Base-by-base conservation (phyloP, 2,888 invertebrate species). In the Acrocyrtus sp. region DNA sequence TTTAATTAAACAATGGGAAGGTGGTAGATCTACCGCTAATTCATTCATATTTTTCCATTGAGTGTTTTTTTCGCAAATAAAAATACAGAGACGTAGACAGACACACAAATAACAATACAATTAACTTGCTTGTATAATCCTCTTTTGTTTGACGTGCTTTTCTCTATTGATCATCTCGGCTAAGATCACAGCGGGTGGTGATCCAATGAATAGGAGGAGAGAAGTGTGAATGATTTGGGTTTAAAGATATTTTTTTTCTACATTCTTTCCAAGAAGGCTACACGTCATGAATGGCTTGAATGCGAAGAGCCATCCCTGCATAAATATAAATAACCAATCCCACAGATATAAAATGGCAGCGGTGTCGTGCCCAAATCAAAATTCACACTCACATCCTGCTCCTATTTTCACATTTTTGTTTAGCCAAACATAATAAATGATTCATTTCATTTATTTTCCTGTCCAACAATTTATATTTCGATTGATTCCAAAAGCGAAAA, bases 1-100 rank as follows among this genome's bases (percentile, higher is more conserved):
- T 72, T 72, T 72, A 72, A 72, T 72, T 72, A 72, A 72, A 72
- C 72, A 72, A 72, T 66, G 24, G 60, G 43, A 12, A 50, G 29
- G 34, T 56, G 45, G 47, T 63, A 34, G 34, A 12, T 12, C 34
- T 34, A 53, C n/a, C 43, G 51, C 51, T 72, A 72, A 65, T 65
- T 65, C 72, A 65, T 72, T 72, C 65, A 58, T 57, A n/a, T n/a
- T 34, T 17, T 56, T 56, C 50, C 51, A 53, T n/a, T 65, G 8
- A n/a, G n/a, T n/a, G n/a, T n/a, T n/a, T n/a, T n/a, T n/a, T n/a
- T n/a, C n/a, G n/a, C 54, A 56, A 47, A 24, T 34, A 27, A 50
- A 45, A 34, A 34, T 8, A 34, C 34, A 34, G 5, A 8, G 34
- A 34, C 34, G 12, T 34, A 34, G 34, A 34, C 34, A 34, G 34